Conservation (phyloP, 2,797 vertebrate genomes). For the Carcharodon carcharias region DNA sequence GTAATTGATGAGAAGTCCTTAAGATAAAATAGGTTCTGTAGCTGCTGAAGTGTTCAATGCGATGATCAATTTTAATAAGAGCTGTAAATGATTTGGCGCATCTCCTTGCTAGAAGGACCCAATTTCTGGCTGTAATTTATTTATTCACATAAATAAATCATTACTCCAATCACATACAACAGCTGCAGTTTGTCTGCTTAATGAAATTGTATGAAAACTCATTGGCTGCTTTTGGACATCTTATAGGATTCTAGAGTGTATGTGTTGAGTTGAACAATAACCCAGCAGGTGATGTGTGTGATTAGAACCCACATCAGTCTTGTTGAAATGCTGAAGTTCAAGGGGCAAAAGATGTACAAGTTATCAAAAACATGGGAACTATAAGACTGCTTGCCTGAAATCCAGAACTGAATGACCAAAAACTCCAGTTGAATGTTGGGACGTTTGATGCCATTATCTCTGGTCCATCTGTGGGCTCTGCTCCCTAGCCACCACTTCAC, state of each 20-base stretch:
- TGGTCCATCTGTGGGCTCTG: background rate
- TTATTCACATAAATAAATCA: background rate
- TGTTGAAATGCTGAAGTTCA: background rate
- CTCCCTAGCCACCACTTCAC: no score
- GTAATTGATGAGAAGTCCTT: background rate
- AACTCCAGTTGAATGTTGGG: background rate
- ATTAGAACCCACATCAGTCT: background rate
- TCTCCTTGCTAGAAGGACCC: background rate
- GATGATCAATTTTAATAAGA: slow-evolving; percentile 1
- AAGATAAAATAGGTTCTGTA: background rate
- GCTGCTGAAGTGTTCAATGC: background rate
- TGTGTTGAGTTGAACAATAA: background rate
- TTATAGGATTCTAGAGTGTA: background rate
- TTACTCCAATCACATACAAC: background rate
- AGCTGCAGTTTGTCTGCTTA: background rate
- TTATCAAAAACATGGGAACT: background rate
- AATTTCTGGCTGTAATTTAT: background rate
- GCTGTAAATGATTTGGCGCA: background rate
- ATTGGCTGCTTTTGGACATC: background rate
- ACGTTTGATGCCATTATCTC: background rate
- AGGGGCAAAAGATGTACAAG: background rate
- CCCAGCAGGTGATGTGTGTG: background rate
- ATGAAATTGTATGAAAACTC: background rate
- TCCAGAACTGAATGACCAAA: background rate
- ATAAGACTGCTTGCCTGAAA: background rate